Evolutionary conservation across 30 jellyfish, hydroid and myxozoan species (phyloP), one percentile per base, ranked within the genome.

Genomic region (Aurelia coerulea): DNA sequence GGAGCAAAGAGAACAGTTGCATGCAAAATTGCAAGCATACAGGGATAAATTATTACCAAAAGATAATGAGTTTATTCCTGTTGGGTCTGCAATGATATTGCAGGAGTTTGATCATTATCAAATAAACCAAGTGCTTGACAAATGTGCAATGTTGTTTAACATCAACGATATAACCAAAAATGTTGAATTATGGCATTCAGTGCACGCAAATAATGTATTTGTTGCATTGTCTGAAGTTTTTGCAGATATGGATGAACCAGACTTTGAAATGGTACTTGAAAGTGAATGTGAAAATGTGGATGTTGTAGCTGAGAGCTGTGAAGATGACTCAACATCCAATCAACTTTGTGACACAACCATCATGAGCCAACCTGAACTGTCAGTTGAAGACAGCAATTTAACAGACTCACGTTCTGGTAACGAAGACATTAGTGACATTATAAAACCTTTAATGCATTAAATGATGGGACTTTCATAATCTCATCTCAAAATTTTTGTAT

Each of bases 51-150:
- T 70, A 70, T 12, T 33, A 31, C 12, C 80, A 70, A 23, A 70
- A 70, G 60, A 65, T 9, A 29, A n/a, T n/a, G n/a, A n/a, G n/a
- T n/a, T n/a, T n/a, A n/a, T n/a, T n/a, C n/a, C n/a, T n/a, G n/a
- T n/a, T 37, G 60, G 63, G 62, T 39, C 62, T 3, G 5, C 80
- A 32, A 70, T 8, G 18, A 70, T 70, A 1, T 37, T 31, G 15
- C 62, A 31, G 17, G 80, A 70, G 80, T 70, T 70, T 39, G 60
- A 31, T 39, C 33, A 39, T 70, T 70, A 70, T 70, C 80, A 70
- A 70, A 70, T 70, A 31, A 70, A 70, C 80, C 60, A 70, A 37
- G 62, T 70, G 62, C 80, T 70, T 14, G 62, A 70, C 5, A 33
- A 70, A 10, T 70, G 80, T 37, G 60, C 18, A 31, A 70, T 31